Base-by-base conservation (phyloP, 2,888 invertebrate species). In the Chrysolina haemoptera region DNA sequence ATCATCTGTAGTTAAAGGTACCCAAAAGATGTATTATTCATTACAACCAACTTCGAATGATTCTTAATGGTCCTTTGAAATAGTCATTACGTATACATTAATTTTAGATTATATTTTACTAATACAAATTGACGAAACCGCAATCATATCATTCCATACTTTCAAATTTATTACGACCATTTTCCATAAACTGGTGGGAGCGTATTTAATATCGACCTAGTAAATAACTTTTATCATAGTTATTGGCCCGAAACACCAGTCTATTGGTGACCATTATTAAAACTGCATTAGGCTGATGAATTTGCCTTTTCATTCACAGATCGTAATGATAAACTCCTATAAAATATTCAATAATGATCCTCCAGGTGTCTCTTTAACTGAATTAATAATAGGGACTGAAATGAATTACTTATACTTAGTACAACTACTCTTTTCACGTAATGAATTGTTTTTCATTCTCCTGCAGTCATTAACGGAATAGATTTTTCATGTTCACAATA, bases 311-410 rank as follows among this genome's bases (percentile, higher is more conserved):
- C 40, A 67, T 53, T 53, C 40, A 53, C 40, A 67, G 67, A 67
- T 67, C 53, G 43, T 67, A 53, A 18, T 53, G 67, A 67, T 67
- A 67, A 59, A 53, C 64, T 65, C 48, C 27, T 70, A 76, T 78
- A 62, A 78, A 78, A 75, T 75, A 78, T 78, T 78, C 78, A 78
- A 35, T 78, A 78, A 78, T 78, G 76, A 78, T 67, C n/a, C 78
- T 50, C 35, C 69, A 75, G 74, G 78, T 78, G 78, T 76, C 73
- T 62, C 40, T 64, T 66, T 63, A 35, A 68, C 48, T 77, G 63
- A 74, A 77, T 75, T 70, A 77, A 62, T 65, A 55, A 75, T 71
- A 59, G 11, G n/a, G 1, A 50, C 16, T 1, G 41, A 43, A 48
- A 48, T 41, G 20, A 43, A 65, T 43, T 53, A 67, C 20, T 48